Evolutionary conservation across 2,888 invertebrate genomes (phyloP), one percentile per base, ranked within the genome.

Genomic region (Alsophila aescularia): DNA sequence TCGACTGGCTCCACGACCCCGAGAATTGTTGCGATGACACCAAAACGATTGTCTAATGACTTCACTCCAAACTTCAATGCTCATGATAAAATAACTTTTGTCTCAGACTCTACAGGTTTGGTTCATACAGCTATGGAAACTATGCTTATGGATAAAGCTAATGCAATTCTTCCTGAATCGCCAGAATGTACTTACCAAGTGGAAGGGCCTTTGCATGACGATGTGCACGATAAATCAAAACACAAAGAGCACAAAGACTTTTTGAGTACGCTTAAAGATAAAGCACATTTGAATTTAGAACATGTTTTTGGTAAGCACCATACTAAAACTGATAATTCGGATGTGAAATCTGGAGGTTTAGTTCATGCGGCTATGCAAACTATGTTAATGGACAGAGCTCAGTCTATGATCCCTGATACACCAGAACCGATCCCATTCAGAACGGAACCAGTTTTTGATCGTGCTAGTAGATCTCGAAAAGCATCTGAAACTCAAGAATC

Each of bases 371-470:
- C 93, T 9, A 87, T 93, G 80, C 87, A 90, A 66, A 92, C 92
- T 13, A 93, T 93, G 56, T 75, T 93, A 4, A 87, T 92, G 72
- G 93, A 93, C 62, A 90, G 85, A 69, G 90, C 92, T 1, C 91
- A 87, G 40, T 76, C 83, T 9, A 62, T 87, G 37, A 73, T 88
- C 14, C 83, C 86, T 24, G 67, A 72, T 32, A 76, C 85, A 13
- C 77, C 81, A 4, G 73, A 74, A 47, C 69, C 69, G 0, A 59
- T 57, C 32, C 67, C 69, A 2, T 50, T 58, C 36, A 52, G 52
- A 13, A 36, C 60, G 8, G 65, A 63, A 35, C 67, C 53, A n/a
- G 10, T 35, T 1, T 54, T 49, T 29, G 54, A 54, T 21, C 32
- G 39, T 18, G 47, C 59, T 6, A 40, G 24, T 13, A 48, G 54